These are phyloP conservation scores for Punctoribates punctum DNA, from an alignment of 2,888 invertebrate species.

Conservation along the genomic window DNA sequence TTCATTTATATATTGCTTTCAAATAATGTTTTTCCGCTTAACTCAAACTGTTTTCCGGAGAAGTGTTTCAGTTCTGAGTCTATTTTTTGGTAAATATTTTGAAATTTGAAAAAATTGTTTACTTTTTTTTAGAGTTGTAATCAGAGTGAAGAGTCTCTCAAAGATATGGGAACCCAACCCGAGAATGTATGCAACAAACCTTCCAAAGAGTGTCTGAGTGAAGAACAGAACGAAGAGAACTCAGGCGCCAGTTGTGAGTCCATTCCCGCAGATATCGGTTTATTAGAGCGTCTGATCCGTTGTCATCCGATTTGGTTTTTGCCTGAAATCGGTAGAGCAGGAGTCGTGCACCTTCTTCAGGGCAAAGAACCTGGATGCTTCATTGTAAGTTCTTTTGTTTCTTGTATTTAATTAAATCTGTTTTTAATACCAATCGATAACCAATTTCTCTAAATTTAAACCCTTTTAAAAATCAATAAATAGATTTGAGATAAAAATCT, in stretches of 20 bases:
- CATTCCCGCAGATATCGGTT: conserved; percentile 60
- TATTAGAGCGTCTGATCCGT: conserved; percentile 79
- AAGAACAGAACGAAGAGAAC: conserved; percentile 8
- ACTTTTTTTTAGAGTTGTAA: conserved; percentile 18
- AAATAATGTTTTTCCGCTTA: no score
- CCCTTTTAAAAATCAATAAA: neutral
- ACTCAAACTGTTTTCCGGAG: no score
- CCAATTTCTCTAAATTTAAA: conserved; percentile 4
- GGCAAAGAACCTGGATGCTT: conserved; percentile 86
- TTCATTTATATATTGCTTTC: no score
- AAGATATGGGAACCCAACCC: neutral
- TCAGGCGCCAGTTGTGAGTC: conserved; percentile 25
- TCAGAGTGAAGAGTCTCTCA: neutral
- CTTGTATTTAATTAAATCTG: neutral
- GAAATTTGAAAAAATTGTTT: neutral
- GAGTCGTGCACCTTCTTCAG: conserved; percentile 87
- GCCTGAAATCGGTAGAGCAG: conserved; percentile 85
- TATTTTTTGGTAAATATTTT: neutral
- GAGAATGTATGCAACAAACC: neutral
- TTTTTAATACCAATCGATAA: neutral
- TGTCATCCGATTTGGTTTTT: conserved; percentile 95
- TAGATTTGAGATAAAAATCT: neutral
- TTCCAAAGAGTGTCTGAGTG: neutral
- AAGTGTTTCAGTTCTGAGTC: neutral
- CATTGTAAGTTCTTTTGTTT: conserved; percentile 48